Evolutionary conservation across 2,797 vertebrate species (phyloP), one percentile per base, ranked within the genome.

Genomic region (Glossophaga mutica): DNA sequence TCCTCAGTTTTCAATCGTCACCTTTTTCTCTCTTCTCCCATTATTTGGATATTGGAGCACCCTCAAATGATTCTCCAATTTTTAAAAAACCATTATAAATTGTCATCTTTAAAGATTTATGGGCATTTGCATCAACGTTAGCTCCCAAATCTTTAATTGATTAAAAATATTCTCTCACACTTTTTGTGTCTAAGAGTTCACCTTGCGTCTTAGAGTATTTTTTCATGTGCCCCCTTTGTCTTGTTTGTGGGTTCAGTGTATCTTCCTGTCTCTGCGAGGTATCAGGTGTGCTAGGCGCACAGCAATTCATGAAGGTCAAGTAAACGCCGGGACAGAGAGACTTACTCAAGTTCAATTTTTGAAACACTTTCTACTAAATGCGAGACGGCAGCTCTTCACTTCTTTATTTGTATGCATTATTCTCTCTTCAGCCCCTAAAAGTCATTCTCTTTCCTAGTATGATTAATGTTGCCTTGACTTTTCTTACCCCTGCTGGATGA

Each of bases 401-500:
- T 81, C 42, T 48, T 77, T 57, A 37, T 83, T n/a, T 89, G 2
- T 87, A 16, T 42, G 0, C 39, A 39, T 87, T 78, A 76, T 87
- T 89, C 29, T 92, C 73, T 94, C 73, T 94, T 94, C 18, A 55
- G 92, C 5, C 91, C 92, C 26, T 79, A 16, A 39, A 94, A 96
- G 59, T 44, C 42, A 16, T 91, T 98, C 94, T 85, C 74, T 95
- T 59, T 91, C 85, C 48, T 57, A 21, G 55, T 0, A 0, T 90
- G 97, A 97, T 95, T 86, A 87, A 0, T 92, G 65, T 46, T 91
- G 21, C 22, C 85, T 93, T 96, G 94, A 96, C 87, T 98, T 98
- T 95, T 97, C 82, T 91, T 97, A 95, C 74, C 52, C 46, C 95
- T 94, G 94, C 81, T 96, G 91, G 83, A 78, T 96, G 97, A 96